These are phyloP conservation scores for Drymodes brunneopygia DNA, from an alignment of 2,113 vertebrate species.

Conservation along the genomic window DNA sequence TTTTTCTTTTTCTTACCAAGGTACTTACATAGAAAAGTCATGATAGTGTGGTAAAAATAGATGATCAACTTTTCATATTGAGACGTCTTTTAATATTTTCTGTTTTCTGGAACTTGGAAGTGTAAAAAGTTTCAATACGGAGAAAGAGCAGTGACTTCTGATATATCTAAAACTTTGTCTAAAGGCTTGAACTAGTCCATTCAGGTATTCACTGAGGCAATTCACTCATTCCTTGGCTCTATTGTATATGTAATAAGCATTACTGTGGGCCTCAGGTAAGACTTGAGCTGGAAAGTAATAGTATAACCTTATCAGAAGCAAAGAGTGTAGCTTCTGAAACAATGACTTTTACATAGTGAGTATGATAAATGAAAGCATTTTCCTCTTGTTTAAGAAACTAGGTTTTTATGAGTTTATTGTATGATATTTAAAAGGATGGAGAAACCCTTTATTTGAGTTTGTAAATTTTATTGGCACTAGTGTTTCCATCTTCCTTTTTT, in stretches of 20 bases:
- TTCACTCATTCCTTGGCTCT: background rate
- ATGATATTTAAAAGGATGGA: background rate
- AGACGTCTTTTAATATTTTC: background rate
- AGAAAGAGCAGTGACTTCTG: background rate
- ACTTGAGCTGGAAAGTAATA: background rate
- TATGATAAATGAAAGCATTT: slow-evolving; percentile 37
- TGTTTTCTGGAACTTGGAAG: background rate
- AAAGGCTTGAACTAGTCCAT: background rate
- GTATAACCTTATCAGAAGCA: slow-evolving; percentile 27
- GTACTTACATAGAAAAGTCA: background rate
- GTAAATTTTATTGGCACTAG: slow-evolving; percentile 52
- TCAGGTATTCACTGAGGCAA: background rate
- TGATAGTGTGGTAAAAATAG: background rate
- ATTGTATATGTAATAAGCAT: slow-evolving; percentile 15
- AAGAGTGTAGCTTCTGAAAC: background rate
- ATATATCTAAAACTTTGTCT: background rate
- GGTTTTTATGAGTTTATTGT: slow-evolving; percentile 45
- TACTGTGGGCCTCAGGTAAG: slow-evolving; percentile 27
- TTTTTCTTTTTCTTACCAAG: background rate
- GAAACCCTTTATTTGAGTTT: slow-evolving; percentile 48
- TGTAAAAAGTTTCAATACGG: background rate
- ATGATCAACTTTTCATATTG: background rate
- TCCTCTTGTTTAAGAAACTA: slow-evolving; percentile 27
- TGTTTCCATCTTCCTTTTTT: background rate
- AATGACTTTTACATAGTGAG: slow-evolving; percentile 1